Base-by-base conservation (phyloP, 2,113 vertebrate genomes). In the Hydrochoerus hydrochaeris region DNA sequence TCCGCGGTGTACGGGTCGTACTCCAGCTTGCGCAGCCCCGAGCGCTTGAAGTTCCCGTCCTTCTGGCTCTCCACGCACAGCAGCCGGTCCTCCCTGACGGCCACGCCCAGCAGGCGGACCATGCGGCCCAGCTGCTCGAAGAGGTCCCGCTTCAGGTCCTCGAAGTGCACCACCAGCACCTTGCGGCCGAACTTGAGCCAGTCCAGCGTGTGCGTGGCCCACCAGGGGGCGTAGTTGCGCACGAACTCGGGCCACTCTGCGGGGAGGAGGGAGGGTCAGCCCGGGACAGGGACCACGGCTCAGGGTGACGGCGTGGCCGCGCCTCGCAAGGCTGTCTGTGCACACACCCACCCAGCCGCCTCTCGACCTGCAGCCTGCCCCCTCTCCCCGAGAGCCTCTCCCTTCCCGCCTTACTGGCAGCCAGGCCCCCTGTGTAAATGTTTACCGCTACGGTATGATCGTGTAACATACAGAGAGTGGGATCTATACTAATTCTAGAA, bases 221-320 rank as follows among this genome's bases (percentile, higher is more conserved):
- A 99, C 99, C 99, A 99, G 0, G 99, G 99, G 0, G 99, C 99
- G 0, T 99, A 99, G 98, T 99, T 99, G 81, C 99, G 99, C 95
- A 99, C 99, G 0, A 99, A 99, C 96, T 99, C 99, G 0, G 99
- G 99, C 99, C 99, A 99, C 96, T 99, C 99, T 99, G 98, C 0
- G 28, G 96, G 96, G 24, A 32, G 41, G 71, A 54, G 32, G 77
- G 58, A 8, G 41, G 4, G 46, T 84, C n/a, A 84, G 67, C 19
- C 24, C 2, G 26, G 9, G 58, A 9, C 81, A 26, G 73, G 5
- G 13, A 44, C 41, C 73, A 1, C 24, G 5, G 71, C 38, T 41
- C n/a, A 22, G 19, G 35, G n/a, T 8, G 7, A 52, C 49, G 12
- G 49, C 49, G 49, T 52, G 49, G 46, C 46, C 46, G 3, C 13